These are phyloP conservation scores for Opisthocomus hoazin DNA, from an alignment of 2,113 vertebrate species.

Conservation along the genomic window DNA sequence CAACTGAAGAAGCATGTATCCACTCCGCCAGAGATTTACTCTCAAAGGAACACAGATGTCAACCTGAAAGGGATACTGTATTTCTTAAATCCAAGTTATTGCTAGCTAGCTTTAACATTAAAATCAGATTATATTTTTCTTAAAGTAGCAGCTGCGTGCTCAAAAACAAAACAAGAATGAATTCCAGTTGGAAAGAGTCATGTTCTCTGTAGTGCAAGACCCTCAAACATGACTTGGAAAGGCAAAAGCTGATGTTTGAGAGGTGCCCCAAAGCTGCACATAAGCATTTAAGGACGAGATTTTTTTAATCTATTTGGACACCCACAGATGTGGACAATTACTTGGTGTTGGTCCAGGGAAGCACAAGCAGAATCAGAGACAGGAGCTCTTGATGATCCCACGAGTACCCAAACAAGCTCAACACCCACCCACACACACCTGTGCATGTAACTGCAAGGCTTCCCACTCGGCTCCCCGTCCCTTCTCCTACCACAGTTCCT, in stretches of 20 bases:
- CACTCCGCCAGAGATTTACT: not conserved
- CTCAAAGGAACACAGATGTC: not conserved
- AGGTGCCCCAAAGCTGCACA: not conserved
- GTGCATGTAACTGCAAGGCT: rapidly evolving
- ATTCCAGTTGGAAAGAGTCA: not conserved
- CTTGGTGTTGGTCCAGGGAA: not conserved
- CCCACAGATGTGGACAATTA: not conserved
- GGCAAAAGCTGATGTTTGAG: not conserved
- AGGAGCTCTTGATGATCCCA: not conserved
- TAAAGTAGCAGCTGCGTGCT: not conserved
- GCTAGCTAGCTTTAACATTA: not conserved
- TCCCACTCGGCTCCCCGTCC: no score
- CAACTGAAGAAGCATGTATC: not conserved
- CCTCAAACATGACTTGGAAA: rapidly evolving
- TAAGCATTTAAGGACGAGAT: not conserved
- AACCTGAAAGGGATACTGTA: not conserved
- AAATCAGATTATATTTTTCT: not conserved
- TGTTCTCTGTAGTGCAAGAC: not conserved
- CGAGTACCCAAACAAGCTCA: not conserved
- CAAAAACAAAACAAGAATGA: not conserved
- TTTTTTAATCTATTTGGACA: not conserved
- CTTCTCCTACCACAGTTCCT: not conserved
- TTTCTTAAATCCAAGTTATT: not conserved
- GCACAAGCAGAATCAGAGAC: not conserved
- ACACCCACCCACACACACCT: not conserved